A percentile compares a stretch with the other conserved stretches of the same genome.
phyloP scores from a whole-genome alignment of 2,888 invertebrate genomes.

The Heliconius cydno region DNA sequence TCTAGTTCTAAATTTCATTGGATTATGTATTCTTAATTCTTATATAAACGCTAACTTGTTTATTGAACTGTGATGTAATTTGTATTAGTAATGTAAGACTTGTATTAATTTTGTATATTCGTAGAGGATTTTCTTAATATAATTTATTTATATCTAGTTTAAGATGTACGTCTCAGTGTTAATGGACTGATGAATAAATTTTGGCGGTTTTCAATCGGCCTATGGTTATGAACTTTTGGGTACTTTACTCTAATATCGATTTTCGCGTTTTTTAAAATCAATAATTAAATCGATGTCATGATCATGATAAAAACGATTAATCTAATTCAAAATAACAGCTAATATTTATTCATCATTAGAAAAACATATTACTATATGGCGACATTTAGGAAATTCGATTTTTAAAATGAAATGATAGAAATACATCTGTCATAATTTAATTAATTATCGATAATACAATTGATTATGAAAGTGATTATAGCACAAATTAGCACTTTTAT shows the following conservation, averaged over 20 bases:
- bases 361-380: conserved; percentile 55
- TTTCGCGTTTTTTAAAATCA: conserved; percentile 11
- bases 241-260: not conserved
- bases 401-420: conserved; percentile 11
- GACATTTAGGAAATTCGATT: conserved; percentile 24
- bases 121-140: conserved; percentile 80
- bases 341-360: conserved; percentile 56
- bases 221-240: conserved; percentile 31
- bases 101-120: conserved; percentile 83
- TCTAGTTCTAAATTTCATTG: conserved; percentile 66
- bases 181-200: conserved; percentile 58
- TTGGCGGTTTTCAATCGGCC: conserved; percentile 45
- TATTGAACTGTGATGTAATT: conserved; percentile 84
- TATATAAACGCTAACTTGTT: conserved; percentile 75
- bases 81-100: conserved; percentile 80
- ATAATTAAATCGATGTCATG: not conserved
- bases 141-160: conserved; percentile 79
- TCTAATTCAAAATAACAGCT: conserved; percentile 46
- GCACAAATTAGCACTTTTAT: conserved; percentile 13
- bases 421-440: conserved; percentile 5
- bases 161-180: conserved; percentile 66
- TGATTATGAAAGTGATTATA: conserved; percentile 7
- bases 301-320: conserved; percentile 25
- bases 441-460: conserved; percentile 18
- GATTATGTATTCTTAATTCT: conserved; percentile 72